These are phyloP conservation scores for Stegophylla sp. DNA, from an alignment of 2,888 invertebrate genomes.

Conservation along the genomic window DNA sequence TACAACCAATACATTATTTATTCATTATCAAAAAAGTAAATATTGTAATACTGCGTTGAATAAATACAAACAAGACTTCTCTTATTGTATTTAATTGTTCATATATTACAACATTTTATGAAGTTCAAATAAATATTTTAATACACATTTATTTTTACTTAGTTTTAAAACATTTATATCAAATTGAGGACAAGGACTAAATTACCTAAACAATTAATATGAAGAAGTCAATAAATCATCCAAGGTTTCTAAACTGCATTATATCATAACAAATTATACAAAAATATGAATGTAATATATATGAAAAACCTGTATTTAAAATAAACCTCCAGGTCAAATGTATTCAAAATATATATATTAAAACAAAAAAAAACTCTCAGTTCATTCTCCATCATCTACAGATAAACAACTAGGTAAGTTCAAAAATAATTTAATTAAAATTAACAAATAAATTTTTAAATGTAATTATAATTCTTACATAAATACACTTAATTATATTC, in stretches of 20 bases:
- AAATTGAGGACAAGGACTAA: constrained; percentile 12
- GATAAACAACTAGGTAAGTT: not conserved
- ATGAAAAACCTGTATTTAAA: not conserved
- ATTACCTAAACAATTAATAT: not conserved
- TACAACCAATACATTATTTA: too few species aligned
- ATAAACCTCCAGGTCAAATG: not conserved
- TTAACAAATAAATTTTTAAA: too few species aligned
- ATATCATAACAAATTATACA: not conserved
- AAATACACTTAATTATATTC: too few species aligned
- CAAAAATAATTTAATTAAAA: not conserved
- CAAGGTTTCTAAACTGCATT: not conserved
- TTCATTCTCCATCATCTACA: not conserved
- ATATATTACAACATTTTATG: too few species aligned
- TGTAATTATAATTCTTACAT: too few species aligned
- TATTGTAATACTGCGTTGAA: too few species aligned
- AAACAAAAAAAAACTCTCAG: not conserved
- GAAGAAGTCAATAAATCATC: not conserved
- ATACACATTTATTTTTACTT: not conserved
- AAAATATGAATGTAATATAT: not conserved
- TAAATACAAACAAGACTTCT: too few species aligned
- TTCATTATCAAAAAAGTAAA: too few species aligned
- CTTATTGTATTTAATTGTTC: too few species aligned
- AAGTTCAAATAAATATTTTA: not conserved
- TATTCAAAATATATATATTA: not conserved
- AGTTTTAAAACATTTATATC: not conserved